Percentiles rank a stretch among this genome's conserved stretches.
phyloP scores from a whole-genome alignment of 2,888 invertebrate species.

The Sarcophaga subvicina region DNA sequence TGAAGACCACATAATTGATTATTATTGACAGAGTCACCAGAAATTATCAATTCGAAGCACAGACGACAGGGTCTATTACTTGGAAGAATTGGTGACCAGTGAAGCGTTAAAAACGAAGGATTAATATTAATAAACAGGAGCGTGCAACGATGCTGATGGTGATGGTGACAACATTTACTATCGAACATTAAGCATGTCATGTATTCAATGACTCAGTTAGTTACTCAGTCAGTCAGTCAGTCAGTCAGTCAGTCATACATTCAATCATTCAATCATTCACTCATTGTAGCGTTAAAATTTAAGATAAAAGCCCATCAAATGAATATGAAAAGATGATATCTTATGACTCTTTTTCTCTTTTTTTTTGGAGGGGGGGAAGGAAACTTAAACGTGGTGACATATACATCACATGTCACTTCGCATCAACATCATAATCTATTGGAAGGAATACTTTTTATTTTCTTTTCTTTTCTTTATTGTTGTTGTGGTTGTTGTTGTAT shows the following conservation, averaged over 20 bases:
- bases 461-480: no score
- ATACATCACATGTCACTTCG: no score
- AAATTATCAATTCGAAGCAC: background rate
- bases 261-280: conserved; percentile 40
- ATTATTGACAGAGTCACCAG: conserved; percentile 50
- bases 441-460: no score
- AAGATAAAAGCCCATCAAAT: conserved; percentile 66
- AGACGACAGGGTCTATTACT: no score
- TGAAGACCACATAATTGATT: background rate
- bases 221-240: no score
- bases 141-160: conserved; percentile 46
- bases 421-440: no score
- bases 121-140: conserved; percentile 70
- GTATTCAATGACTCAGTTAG: no score
- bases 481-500: no score
- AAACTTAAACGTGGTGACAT: background rate
- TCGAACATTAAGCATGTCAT: no score
- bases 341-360: conserved; percentile 38
- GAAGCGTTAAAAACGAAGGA: conserved; percentile 70
- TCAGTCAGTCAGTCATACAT: no score
- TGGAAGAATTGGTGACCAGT: conserved; percentile 46
- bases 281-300: conserved; percentile 63
- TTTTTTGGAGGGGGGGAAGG: background rate
- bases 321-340: conserved; percentile 41
- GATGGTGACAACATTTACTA: no score